Conservation (phyloP, 2,797 vertebrate species). For the Cirrhinus molitorella region DNA sequence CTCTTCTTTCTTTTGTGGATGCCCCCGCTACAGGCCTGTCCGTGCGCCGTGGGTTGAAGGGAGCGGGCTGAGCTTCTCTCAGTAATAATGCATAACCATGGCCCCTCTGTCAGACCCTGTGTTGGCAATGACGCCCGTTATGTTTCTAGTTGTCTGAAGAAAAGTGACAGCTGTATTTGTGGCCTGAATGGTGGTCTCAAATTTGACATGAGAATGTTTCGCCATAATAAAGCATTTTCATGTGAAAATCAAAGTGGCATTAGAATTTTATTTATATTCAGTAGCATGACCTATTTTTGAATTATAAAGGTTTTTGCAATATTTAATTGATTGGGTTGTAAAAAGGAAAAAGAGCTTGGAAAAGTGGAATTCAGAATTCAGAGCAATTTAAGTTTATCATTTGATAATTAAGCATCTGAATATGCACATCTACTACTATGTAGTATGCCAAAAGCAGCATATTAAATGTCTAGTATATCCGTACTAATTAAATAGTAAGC, state of each 20-base stretch:
- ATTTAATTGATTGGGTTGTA: not conserved
- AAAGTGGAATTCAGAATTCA: not conserved
- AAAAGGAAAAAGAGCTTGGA: not conserved
- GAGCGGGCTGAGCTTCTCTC: constrained; percentile 49
- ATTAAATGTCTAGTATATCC: not conserved
- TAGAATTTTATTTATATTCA: not conserved
- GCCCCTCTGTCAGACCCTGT: constrained; percentile 64
- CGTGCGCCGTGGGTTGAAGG: constrained; percentile 5
- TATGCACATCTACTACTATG: not conserved
- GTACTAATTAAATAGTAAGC: not conserved
- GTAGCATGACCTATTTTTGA: not conserved
- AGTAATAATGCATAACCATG: constrained; percentile 57
- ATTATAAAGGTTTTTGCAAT: not conserved
- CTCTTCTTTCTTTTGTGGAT: constrained; percentile 9
- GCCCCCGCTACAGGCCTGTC: not conserved
- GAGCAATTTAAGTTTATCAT: not conserved
- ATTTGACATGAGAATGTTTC: constrained; percentile 39
- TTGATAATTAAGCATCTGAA: constrained; percentile 11
- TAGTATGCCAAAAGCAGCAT: not conserved
- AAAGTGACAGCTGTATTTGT: constrained; percentile 67
- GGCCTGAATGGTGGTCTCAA: not conserved
- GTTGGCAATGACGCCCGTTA: constrained; percentile 62
- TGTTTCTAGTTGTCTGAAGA: constrained; percentile 60
- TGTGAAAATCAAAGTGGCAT: not conserved
- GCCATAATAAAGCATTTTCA: not conserved